Evolutionary conservation across 2,888 invertebrate genomes (phyloP), one percentile per base, ranked within the genome.

Genomic region (Drosophila yooni): DNA sequence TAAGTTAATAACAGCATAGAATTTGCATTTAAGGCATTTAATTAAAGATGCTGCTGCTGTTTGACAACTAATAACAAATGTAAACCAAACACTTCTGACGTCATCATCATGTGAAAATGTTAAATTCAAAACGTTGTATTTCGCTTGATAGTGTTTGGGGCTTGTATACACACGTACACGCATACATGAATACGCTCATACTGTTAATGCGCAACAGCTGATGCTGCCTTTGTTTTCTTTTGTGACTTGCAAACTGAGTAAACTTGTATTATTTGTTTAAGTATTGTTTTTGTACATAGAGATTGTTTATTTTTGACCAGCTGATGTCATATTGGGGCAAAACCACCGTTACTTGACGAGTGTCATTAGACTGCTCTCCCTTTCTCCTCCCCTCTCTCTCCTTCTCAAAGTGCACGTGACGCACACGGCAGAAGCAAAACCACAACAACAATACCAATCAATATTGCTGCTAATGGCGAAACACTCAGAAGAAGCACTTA

Each of bases 141-240:
- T 56, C 54, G 78, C 43, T 53, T 64, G 46, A 31, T 63, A 85
- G 75, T 83, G 75, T 69, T 53, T 18, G 38, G 50, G 52, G 59
- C 43, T 13, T 11, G 25, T 48, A 11, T 21, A 10, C 40, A 63
- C 68, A 27, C 3, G n/a, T 64, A 56, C n/a, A 34, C 40, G 36
- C n/a, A 57, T 63, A 68, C 62, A 53, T 25, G n/a, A 25, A 51
- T 18, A 34, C 48, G 58, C 43, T 33, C 29, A 34, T 31, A 43
- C 33, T 65, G 53, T 51, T 70, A 79, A 72, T 79, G 81, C 74
- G 87, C 89, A 87, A 87, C 87, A 88, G 87, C 87, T 88, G 87
- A 87, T 84, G 82, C 64, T 73, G 81, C 36, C n/a, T 64, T 58
- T 61, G 63, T 57, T 48, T 64, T 40, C 29, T 54, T 40, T 36